Evolutionary conservation across 1,140 invertebrate species (phyloP), one percentile per base, ranked within the genome.

Genomic region (Dinoponera quadriceps): DNA sequence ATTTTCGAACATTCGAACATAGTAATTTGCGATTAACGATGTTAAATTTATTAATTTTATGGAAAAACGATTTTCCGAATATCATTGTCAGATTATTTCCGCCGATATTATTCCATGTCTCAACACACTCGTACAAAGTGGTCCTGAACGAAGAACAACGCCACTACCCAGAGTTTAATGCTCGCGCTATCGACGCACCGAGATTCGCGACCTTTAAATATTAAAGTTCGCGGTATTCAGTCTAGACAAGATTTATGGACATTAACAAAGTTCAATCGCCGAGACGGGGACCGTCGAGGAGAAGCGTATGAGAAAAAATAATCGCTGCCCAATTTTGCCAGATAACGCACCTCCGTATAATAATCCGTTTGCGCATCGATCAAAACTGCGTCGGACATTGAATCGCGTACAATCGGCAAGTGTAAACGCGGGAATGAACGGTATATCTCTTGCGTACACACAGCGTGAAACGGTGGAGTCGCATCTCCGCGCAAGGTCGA

Each of bases 191-290:
- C 89, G 83, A 71, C 68, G 78, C 72, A 55, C 63, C 82, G 81
- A 91, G 90, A 90, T 90, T 88, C 90, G 72, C 90, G 91, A 93
- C 92, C 92, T 93, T 92, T 94, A 91, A 91, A 92, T 90, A 91
- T 87, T 93, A 93, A 94, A 93, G 93, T 93, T 93, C 92, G 90
- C 92, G 90, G 83, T 93, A 92, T 93, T 92, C 87, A 90, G 85
- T 91, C 84, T 82, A 88, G 86, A 88, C 87, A 74, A 84, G 86
- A 92, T 89, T 92, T 92, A 91, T 90, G 78, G 83, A 84, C 80
- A 68, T 65, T 68, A 84, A 69, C 81, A 92, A 92, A 92, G 91
- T 92, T 92, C 89, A 92, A 87, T 90, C 84, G 77, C 84, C 85
- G 25, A 80, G n/a, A 78, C 33, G 22, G 44, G 38, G 44, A 16